Conservation (phyloP, 1,140 invertebrate genomes). For the Bombus breviceps region DNA sequence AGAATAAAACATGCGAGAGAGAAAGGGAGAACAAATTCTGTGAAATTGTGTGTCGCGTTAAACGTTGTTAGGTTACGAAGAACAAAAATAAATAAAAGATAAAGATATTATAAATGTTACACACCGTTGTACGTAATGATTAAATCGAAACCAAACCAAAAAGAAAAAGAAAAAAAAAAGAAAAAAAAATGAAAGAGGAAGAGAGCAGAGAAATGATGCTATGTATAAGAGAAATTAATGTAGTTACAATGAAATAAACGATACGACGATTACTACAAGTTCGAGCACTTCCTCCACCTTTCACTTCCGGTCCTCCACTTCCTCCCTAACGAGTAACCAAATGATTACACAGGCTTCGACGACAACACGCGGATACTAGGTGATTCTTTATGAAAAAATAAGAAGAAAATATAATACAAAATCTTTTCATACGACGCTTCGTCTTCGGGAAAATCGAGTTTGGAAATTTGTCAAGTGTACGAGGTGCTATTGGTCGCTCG, state of each 20-base stretch:
- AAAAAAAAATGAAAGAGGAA: slow-evolving; percentile 6
- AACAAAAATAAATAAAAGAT: slow-evolving; percentile 1
- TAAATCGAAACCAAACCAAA: slow-evolving; percentile 59
- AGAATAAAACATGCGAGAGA: not conserved
- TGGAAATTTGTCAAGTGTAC: no score
- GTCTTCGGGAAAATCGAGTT: no score
- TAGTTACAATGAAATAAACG: slow-evolving; percentile 72
- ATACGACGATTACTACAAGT: slow-evolving; percentile 54
- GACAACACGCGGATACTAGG: no score
- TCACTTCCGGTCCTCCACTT: not conserved
- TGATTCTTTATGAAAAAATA: no score
- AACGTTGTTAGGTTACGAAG: slow-evolving; percentile 79
- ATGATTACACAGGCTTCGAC: no score
- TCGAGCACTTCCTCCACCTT: not conserved
- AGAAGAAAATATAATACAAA: no score
- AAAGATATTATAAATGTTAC: slow-evolving; percentile 81
- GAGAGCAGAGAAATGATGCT: slow-evolving; percentile 37
- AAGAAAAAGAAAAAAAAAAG: slow-evolving; percentile 9
- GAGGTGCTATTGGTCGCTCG: no score
- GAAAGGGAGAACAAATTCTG: slow-evolving; percentile 20
- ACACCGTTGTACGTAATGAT: slow-evolving; percentile 80
- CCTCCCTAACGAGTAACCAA: not conserved
- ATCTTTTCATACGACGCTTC: no score
- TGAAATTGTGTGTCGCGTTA: slow-evolving; percentile 76
- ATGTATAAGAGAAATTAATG: slow-evolving; percentile 72